Percentiles rank a stretch among this genome's conserved stretches.
These are phyloP conservation scores for Chloroclystis v-ata DNA, from an alignment of 2,888 invertebrate species.

Conservation along the genomic window DNA sequence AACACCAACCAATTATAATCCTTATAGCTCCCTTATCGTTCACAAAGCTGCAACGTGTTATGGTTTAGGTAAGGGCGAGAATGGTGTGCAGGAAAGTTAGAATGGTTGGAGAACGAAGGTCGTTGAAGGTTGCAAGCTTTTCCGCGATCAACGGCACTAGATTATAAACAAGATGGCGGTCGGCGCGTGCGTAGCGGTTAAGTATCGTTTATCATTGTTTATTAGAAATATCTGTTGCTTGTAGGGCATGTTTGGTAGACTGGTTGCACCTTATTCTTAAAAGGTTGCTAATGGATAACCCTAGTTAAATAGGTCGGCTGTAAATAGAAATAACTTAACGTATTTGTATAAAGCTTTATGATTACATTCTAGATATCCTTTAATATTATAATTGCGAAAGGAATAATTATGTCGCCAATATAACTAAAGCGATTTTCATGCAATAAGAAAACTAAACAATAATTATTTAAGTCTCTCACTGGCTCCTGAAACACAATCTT, in stretches of 20 bases:
- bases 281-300: background rate
- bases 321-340: too few relatives aligned
- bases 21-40: constrained; percentile 14
- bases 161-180: constrained; percentile 76
- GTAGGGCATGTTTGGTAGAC: background rate
- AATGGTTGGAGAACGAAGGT: constrained; percentile 76
- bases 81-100: constrained; percentile 43
- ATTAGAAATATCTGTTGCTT: constrained; percentile 29
- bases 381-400: too few relatives aligned
- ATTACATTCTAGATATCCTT: too few relatives aligned
- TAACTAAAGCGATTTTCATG: too few relatives aligned
- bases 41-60: background rate
- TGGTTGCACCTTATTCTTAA: background rate
- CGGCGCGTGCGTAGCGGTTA: constrained; percentile 71
- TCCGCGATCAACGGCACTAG: constrained; percentile 77
- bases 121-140: constrained; percentile 78
- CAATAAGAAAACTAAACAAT: too few relatives aligned
- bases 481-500: too few relatives aligned
- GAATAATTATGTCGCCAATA: too few relatives aligned
- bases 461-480: too few relatives aligned
- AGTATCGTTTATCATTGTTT: constrained; percentile 48
- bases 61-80: constrained; percentile 31
- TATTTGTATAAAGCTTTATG: too few relatives aligned
- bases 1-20: constrained; percentile 29
- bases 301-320: background rate